Percentiles rank a stretch among this genome's conserved stretches.
Conservation (phyloP, 2,888 invertebrate species). For the Sycophila texana region DNA sequence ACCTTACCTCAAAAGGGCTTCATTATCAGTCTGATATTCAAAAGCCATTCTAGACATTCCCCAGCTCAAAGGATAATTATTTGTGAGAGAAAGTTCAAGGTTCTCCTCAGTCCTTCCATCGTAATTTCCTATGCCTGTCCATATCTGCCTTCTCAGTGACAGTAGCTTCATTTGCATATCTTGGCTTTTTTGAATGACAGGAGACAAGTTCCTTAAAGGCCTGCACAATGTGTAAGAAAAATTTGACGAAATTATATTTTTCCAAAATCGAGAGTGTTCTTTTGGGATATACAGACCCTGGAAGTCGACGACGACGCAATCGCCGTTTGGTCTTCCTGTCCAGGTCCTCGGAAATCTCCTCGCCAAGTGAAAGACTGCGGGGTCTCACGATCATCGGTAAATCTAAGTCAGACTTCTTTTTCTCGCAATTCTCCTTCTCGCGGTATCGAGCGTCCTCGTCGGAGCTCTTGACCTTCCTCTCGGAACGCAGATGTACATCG, state of each 20-base stretch:
- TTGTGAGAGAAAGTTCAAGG: slow-evolving; percentile 60
- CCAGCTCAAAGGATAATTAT: slow-evolving; percentile 81
- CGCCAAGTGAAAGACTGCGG: slow-evolving; percentile 67
- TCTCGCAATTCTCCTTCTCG: slow-evolving; percentile 47
- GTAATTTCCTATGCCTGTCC: slow-evolving; percentile 79
- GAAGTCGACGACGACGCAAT: slow-evolving; percentile 63
- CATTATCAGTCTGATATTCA: slow-evolving; percentile 79
- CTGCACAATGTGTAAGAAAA: slow-evolving; percentile 58
- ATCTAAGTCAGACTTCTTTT: slow-evolving; percentile 41
- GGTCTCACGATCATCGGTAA: slow-evolving; percentile 66
- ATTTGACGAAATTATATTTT: slow-evolving; percentile 5
- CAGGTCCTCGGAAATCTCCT: slow-evolving; percentile 59
- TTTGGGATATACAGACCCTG: slow-evolving; percentile 58
- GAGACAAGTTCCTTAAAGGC: slow-evolving; percentile 65
- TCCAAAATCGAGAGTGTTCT: too few relatives aligned
- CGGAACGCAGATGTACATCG: slow-evolving; percentile 62
- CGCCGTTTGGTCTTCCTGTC: slow-evolving; percentile 59
- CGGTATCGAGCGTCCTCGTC: slow-evolving; percentile 34
- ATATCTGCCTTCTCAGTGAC: slow-evolving; percentile 84
- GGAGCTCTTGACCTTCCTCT: slow-evolving; percentile 54
- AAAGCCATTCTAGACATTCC: slow-evolving; percentile 80
- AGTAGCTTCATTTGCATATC: slow-evolving; percentile 83
- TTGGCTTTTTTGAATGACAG: slow-evolving; percentile 61
- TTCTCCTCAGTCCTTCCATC: slow-evolving; percentile 69
- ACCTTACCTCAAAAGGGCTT: slow-evolving; percentile 77